These are phyloP conservation scores for Heterotis niloticus DNA, from an alignment of 2,113 vertebrate species.

Conservation along the genomic window DNA sequence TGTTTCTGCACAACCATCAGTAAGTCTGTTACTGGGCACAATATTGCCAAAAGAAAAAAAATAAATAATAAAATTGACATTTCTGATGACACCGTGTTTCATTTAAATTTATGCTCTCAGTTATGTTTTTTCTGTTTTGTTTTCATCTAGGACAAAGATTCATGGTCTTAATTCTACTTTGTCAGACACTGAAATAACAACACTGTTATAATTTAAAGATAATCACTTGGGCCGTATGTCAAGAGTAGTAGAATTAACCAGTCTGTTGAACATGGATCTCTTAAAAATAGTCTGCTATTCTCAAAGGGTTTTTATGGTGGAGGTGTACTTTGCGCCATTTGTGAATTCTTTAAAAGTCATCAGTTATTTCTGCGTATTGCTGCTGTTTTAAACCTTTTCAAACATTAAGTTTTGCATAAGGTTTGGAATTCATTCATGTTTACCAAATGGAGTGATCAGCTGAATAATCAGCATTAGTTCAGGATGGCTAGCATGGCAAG, in stretches of 20 bases:
- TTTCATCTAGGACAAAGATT: constrained; percentile 8
- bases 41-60: not conserved
- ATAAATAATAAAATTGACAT: not conserved
- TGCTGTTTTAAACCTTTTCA: too few relatives aligned
- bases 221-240: not conserved
- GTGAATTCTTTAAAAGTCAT: too few relatives aligned
- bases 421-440: too few relatives aligned
- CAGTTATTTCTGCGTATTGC: too few relatives aligned
- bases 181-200: not conserved
- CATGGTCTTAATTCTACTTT: not conserved
- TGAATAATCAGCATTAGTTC: too few relatives aligned
- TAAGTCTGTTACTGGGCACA: not conserved
- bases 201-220: not conserved
- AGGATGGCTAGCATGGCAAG: too few relatives aligned
- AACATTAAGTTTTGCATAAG: too few relatives aligned
- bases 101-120: constrained; percentile 8
- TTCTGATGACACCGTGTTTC: not conserved
- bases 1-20: not conserved
- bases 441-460: too few relatives aligned
- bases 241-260: constrained; percentile 8
- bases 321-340: too few relatives aligned
- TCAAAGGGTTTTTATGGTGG: not conserved
- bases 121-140: not conserved
- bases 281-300: constrained; percentile 6
- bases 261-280: not conserved